Percentiles rank a stretch among this genome's conserved stretches.
These are phyloP conservation scores for Theodoxus fluviatilis DNA, from an alignment of 2,888 invertebrate species.

Conservation along the genomic window DNA sequence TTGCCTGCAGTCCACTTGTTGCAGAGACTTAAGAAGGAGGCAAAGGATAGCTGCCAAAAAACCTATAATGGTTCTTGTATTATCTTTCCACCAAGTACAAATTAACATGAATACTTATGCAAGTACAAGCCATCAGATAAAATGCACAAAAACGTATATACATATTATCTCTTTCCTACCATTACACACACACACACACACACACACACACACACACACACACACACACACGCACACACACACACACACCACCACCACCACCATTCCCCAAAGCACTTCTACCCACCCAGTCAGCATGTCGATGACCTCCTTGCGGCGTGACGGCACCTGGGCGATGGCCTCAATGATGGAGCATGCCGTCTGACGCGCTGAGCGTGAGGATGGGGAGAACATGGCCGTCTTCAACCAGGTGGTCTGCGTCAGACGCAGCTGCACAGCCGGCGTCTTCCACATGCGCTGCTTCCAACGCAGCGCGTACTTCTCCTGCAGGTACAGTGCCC, in stretches of 20 bases:
- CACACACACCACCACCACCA: background rate
- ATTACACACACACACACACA: background rate
- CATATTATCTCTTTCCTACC: background rate
- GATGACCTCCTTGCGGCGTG: conserved; percentile 77
- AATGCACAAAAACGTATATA: background rate
- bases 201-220: background rate
- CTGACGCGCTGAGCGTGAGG: conserved; percentile 86
- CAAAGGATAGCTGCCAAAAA: background rate
- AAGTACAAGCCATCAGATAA: background rate
- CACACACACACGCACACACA: conserved; percentile 13
- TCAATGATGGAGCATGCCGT: conserved; percentile 89
- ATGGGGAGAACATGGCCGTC: conserved; percentile 89
- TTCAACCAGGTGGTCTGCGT: conserved; percentile 77
- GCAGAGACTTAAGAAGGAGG: background rate
- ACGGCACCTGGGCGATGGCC: conserved; percentile 73
- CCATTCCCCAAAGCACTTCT: background rate
- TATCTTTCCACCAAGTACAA: background rate
- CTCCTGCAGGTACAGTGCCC: conserved; percentile 74
- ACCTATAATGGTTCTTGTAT: background rate
- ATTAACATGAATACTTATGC: background rate
- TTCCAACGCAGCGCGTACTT: conserved; percentile 81
- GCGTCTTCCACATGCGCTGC: conserved; percentile 60
- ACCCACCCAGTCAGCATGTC: conserved; percentile 84
- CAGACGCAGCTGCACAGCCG: conserved; percentile 46
- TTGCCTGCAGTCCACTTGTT: too few species aligned